A percentile compares a stretch with the other conserved stretches of the same genome.
Evolutionary conservation across 2,888 invertebrate genomes (phyloP).

Genomic region (Cataglyphis albicans): DNA sequence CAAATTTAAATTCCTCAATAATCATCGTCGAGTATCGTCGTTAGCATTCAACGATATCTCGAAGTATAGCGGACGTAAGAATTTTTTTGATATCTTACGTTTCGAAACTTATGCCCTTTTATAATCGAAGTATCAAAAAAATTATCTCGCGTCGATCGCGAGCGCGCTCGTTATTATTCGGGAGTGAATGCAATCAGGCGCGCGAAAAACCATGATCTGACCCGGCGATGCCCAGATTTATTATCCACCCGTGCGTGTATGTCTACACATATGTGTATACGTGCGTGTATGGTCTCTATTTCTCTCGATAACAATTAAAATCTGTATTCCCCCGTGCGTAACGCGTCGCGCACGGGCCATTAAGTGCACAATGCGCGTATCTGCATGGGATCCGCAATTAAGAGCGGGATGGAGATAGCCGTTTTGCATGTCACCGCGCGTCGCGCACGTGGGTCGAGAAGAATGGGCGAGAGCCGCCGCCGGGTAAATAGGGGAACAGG

Average conservation of each 20-base stretch:
- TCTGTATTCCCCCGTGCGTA: conserved; percentile 68
- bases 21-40: not conserved
- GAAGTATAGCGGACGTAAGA: not conserved
- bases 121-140: conserved; percentile 15
- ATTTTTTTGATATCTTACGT: not conserved
- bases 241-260: conserved; percentile 66
- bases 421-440: conserved; percentile 81
- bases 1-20: not conserved
- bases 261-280: not conserved
- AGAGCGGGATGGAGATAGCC: conserved; percentile 71
- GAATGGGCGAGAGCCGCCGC: conserved; percentile 63
- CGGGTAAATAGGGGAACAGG: conserved; percentile 52
- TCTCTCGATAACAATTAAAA: conserved; percentile 77
- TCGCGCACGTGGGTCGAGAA: conserved; percentile 69
- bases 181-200: conserved; percentile 52
- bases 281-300: not conserved
- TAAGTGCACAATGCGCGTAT: conserved; percentile 79
- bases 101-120: not conserved
- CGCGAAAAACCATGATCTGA: conserved; percentile 67
- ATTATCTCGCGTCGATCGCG: conserved; percentile 8
- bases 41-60: not conserved
- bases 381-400: conserved; percentile 80
- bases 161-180: conserved; percentile 37
- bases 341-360: conserved; percentile 74
- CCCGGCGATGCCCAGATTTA: conserved; percentile 67